Conservation (phyloP, 2,113 vertebrate genomes). For the Sigmodon hispidus region DNA sequence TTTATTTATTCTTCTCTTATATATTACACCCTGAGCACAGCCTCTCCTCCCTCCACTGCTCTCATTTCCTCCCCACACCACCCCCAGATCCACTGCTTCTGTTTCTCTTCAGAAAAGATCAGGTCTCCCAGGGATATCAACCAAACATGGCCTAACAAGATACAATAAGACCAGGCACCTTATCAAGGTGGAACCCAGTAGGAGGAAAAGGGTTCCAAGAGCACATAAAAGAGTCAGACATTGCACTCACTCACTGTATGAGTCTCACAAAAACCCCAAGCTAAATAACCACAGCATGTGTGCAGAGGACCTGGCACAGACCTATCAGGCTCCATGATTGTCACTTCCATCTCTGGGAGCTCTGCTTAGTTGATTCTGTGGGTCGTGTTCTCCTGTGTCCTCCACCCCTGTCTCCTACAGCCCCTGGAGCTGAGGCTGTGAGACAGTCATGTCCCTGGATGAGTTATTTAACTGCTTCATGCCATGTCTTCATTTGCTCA, state of each 20-base stretch:
- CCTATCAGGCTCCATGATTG: neutral
- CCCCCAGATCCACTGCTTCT: neutral
- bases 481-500: neutral
- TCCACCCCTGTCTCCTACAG: neutral
- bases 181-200: too few species aligned
- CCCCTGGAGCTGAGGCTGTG: neutral
- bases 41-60: neutral
- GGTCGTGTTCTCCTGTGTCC: neutral
- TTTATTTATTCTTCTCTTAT: too few species aligned
- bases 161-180: neutral
- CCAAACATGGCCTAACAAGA: neutral
- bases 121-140: neutral
- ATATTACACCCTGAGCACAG: too few species aligned
- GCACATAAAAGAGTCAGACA: too few species aligned
- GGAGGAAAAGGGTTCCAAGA: too few species aligned
- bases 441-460: neutral
- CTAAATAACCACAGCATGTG: neutral
- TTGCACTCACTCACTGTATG: too few species aligned
- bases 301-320: neutral
- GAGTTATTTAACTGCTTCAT: neutral
- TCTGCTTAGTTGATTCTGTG: neutral
- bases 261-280: too few species aligned
- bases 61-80: neutral
- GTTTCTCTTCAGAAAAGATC: neutral
- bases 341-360: neutral